phyloP scores from a whole-genome alignment of 2,888 invertebrate species.

The Xestia c-nigrum region DNA sequence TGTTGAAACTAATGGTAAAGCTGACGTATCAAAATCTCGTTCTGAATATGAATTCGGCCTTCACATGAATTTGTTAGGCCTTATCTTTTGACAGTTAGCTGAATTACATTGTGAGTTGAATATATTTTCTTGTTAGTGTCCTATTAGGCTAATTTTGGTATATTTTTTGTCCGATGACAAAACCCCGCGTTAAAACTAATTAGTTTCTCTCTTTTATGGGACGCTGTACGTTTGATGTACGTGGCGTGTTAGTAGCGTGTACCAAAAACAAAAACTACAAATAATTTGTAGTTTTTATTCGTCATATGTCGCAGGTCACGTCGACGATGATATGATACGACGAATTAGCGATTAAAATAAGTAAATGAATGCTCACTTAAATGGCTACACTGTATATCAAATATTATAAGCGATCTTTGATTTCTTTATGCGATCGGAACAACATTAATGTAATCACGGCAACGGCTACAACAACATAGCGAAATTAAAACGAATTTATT shows the following conservation, averaged over 20 bases:
- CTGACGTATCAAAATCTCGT: slow-evolving; percentile 43
- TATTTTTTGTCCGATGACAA: not conserved
- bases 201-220: not conserved
- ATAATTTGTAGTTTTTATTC: no score
- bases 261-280: not conserved
- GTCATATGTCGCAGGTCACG: no score
- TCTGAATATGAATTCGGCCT: slow-evolving; percentile 44
- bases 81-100: slow-evolving; percentile 33
- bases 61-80: slow-evolving; percentile 17
- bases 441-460: no score
- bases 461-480: no score
- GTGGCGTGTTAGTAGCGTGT: not conserved
- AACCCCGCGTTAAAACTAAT: not conserved
- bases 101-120: slow-evolving; percentile 21
- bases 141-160: not conserved
- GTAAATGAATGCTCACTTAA: no score
- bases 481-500: no score
- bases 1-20: slow-evolving; percentile 26
- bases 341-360: no score
- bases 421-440: no score
- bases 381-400: no score
- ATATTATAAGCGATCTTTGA: no score
- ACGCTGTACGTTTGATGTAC: not conserved
- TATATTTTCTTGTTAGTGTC: slow-evolving; percentile 8
- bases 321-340: no score